Percentiles rank a stretch among this genome's conserved stretches.
These are phyloP conservation scores for Drosophila equinoxialis DNA, from an alignment of 1,140 invertebrate species.

Conservation along the genomic window DNA sequence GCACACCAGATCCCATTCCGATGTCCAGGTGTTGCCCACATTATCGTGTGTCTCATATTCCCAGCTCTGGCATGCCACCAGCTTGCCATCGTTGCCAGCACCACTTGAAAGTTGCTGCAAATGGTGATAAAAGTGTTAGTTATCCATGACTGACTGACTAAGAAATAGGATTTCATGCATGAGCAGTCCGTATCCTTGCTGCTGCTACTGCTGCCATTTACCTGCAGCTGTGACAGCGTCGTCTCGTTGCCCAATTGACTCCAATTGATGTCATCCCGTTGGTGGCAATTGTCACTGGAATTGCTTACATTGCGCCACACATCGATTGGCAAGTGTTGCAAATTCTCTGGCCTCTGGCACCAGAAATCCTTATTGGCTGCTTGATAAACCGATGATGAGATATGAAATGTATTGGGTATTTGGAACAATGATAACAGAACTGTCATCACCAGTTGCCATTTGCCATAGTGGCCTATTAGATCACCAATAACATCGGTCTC, in stretches of 20 bases:
- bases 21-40: conserved; percentile 86
- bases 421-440: conserved; percentile 89
- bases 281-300: conserved; percentile 84
- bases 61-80: conserved; percentile 86
- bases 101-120: conserved; percentile 46
- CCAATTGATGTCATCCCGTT: conserved; percentile 76
- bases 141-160: conserved; percentile 19
- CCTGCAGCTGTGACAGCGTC: conserved; percentile 46
- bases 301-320: conserved; percentile 87
- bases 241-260: conserved; percentile 50
- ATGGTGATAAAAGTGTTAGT: conserved; percentile 15
- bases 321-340: conserved; percentile 83
- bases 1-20: conserved; percentile 88
- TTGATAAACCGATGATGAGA: conserved; percentile 88
- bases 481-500: conserved; percentile 86
- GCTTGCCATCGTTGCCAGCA: conserved; percentile 30
- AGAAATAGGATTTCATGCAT: conserved; percentile 27
- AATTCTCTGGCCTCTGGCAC: conserved; percentile 85
- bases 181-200: background rate
- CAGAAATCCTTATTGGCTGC: conserved; percentile 86
- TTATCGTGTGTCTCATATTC: conserved; percentile 86
- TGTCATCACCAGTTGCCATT: conserved; percentile 89
- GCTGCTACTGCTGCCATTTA: conserved; percentile 10
- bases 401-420: conserved; percentile 90
- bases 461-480: conserved; percentile 89